Conservation (phyloP, 2,797 vertebrate genomes). For the Esox lucius region DNA sequence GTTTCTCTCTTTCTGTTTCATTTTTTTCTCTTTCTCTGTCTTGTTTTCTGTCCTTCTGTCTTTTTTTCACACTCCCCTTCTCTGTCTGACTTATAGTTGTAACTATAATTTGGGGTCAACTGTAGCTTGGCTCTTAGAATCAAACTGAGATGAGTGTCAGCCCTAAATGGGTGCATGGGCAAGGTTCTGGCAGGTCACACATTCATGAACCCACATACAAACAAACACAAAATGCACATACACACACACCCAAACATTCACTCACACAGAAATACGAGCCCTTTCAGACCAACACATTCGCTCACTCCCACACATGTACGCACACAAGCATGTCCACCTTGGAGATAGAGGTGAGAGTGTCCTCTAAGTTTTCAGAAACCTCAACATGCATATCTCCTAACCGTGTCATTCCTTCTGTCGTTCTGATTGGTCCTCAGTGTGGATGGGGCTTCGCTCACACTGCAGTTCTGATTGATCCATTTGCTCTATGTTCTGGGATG, state of each 20-base stretch:
- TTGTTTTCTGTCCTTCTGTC: constrained; percentile 5
- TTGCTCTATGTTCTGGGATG: constrained; percentile 48
- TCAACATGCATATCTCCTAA: constrained; percentile 47
- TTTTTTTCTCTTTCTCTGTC: constrained; percentile 30
- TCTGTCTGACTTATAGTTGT: constrained; percentile 32
- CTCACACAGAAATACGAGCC: constrained; percentile 21
- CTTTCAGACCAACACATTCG: constrained; percentile 13
- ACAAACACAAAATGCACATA: constrained; percentile 1
- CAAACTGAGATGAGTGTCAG: constrained; percentile 46
- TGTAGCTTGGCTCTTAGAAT: constrained; percentile 57
- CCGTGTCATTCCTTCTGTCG: constrained; percentile 54
- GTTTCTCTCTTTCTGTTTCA: constrained; percentile 3
- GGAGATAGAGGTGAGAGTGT: constrained; percentile 51
- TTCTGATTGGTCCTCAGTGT: constrained; percentile 75
- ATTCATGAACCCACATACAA: neutral
- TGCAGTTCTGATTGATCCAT: constrained; percentile 54
- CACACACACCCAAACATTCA: constrained; percentile 12
- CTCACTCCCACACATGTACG: constrained; percentile 35
- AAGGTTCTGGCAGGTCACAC: constrained; percentile 47
- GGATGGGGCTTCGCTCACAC: constrained; percentile 61
- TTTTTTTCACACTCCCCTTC: constrained; percentile 5
- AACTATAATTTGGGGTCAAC: constrained; percentile 47
- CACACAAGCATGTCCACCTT: constrained; percentile 53
- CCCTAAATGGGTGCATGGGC: constrained; percentile 54
- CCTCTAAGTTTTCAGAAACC: constrained; percentile 58